These are phyloP conservation scores for Babylonia areolata DNA, from an alignment of 1,140 invertebrate genomes.

Conservation along the genomic window DNA sequence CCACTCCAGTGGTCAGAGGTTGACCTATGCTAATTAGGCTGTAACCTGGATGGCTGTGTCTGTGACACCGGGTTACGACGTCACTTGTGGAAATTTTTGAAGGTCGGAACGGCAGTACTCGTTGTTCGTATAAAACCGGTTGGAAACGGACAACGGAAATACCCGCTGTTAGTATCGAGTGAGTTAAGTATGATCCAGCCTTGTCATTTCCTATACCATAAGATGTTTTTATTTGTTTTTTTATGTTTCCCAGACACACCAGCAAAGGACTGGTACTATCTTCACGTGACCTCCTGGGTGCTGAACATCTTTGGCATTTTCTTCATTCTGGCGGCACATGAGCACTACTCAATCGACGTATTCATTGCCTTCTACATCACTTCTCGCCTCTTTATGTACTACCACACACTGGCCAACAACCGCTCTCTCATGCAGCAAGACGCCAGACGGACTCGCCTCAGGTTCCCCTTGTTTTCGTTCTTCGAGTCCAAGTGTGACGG, in stretches of 20 bases:
- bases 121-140: too few species aligned
- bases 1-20: too few species aligned
- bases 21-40: too few species aligned
- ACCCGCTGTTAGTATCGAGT: too few species aligned
- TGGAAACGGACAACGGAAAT: too few species aligned
- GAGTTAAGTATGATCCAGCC: too few species aligned
- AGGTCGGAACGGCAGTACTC: too few species aligned
- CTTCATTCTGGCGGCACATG: conserved; percentile 98
- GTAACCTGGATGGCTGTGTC: too few species aligned
- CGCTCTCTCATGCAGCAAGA: conserved; percentile 91
- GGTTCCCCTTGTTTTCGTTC: conserved; percentile 91
- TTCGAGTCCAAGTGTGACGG: conserved; percentile 96
- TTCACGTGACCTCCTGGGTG: conserved; percentile 97
- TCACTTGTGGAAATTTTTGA: too few species aligned
- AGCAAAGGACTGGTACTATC: conserved; percentile 86
- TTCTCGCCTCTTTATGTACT: conserved; percentile 96
- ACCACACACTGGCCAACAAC: conserved; percentile 97
- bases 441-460: conserved; percentile 86
- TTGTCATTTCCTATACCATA: too few species aligned
- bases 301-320: conserved; percentile 99
- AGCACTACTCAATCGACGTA: conserved; percentile 99
- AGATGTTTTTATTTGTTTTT: too few species aligned
- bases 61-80: too few species aligned
- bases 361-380: conserved; percentile 99
- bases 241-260: conserved; percentile 98